These are phyloP conservation scores for Pterostichus madidus DNA, from an alignment of 2,888 invertebrate genomes.

Conservation along the genomic window DNA sequence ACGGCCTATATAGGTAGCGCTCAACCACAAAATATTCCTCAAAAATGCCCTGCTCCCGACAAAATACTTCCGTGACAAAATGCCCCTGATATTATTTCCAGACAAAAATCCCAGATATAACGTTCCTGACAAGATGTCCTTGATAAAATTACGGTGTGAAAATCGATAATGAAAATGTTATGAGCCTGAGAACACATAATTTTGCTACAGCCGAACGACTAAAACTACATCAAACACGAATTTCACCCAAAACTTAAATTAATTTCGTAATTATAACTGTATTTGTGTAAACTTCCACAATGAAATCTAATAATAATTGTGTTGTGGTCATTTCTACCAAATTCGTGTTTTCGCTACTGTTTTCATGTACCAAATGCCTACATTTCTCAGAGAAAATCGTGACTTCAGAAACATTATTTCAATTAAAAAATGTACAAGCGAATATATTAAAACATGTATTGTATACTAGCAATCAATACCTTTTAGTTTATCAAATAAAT, in stretches of 20 bases:
- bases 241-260: constrained; percentile 50
- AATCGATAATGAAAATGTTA: constrained; percentile 46
- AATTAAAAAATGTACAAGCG: too few species aligned
- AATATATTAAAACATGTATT: too few species aligned
- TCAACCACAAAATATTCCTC: constrained; percentile 3
- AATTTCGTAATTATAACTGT: constrained; percentile 38
- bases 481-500: too few species aligned
- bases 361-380: background rate
- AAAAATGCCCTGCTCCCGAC: constrained; percentile 27
- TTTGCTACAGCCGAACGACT: constrained; percentile 30
- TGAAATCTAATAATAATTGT: constrained; percentile 46
- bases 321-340: constrained; percentile 14
- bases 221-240: constrained; percentile 43
- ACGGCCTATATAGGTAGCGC: background rate
- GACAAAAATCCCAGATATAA: constrained; percentile 49
- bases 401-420: too few species aligned
- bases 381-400: too few species aligned
- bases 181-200: constrained; percentile 46
- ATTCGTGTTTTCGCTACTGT: constrained; percentile 32
- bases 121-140: constrained; percentile 51
- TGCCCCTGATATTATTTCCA: constrained; percentile 48
- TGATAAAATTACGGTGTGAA: constrained; percentile 54
- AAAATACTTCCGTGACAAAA: constrained; percentile 40
- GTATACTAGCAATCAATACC: too few species aligned
- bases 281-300: constrained; percentile 46